These are phyloP conservation scores for Atopsyche davidsoni DNA, from an alignment of 1,140 invertebrate genomes.

Conservation along the genomic window DNA sequence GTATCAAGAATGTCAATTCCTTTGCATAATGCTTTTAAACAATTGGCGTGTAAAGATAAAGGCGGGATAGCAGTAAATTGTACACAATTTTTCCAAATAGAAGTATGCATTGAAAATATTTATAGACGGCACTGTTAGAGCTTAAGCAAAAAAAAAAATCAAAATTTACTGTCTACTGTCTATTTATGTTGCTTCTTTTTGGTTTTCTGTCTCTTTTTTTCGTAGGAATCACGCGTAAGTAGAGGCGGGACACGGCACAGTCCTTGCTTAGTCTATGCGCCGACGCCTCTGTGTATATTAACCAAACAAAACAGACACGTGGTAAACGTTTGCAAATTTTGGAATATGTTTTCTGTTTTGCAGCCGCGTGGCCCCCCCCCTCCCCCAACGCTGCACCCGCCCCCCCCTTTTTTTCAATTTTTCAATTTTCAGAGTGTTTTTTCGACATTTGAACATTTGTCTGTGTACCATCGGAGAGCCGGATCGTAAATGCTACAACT, in stretches of 20 bases:
- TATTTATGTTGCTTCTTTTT: constrained; percentile 31
- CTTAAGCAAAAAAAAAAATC: too few species aligned
- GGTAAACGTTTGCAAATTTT: constrained; percentile 16
- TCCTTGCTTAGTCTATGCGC: constrained; percentile 24
- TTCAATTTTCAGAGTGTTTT: constrained; percentile 22
- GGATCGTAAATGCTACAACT: not conserved
- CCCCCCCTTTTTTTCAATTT: constrained; percentile 1
- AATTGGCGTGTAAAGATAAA: too few species aligned
- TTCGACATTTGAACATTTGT: constrained; percentile 15
- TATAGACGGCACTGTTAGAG: too few species aligned
- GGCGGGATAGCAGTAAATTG: too few species aligned
- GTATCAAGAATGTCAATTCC: too few species aligned
- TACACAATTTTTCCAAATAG: too few species aligned
- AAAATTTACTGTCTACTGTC: too few species aligned
- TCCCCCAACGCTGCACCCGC: not conserved
- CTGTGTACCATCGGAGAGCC: not conserved
- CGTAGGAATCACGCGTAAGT: constrained; percentile 53
- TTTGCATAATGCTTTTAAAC: too few species aligned
- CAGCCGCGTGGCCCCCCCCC: not conserved
- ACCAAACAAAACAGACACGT: constrained; percentile 18
- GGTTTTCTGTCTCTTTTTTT: constrained; percentile 42
- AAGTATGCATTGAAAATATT: too few species aligned
- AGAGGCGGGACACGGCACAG: constrained; percentile 29
- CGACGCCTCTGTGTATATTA: constrained; percentile 25
- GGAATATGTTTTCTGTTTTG: not conserved